Evolutionary conservation across 92 coral and sea anemone species (phyloP), one percentile per base, ranked within the genome.

Genomic region (Ricordea florida): DNA sequence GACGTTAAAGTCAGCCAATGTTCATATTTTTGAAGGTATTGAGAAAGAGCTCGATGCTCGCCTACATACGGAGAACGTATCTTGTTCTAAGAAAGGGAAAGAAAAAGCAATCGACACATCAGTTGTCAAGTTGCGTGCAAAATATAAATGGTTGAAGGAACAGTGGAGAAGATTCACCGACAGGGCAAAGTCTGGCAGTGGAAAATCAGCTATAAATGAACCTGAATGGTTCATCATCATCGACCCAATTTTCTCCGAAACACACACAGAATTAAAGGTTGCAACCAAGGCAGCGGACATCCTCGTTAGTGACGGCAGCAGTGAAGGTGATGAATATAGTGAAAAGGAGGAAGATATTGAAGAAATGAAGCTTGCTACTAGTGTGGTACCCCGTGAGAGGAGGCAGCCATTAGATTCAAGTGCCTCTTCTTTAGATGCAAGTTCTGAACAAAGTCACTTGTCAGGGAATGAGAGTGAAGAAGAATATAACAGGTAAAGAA

Each of bases 221-320:
- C 85, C 80, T 8, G 80, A 79, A 43, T 70, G 85, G 85, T 79
- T 55, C 44, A 41, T 42, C 16, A 79, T 79, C 30, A 57, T 79
- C 22, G 51, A 79, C 38, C 79, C 80, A 9, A n/a, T n/a, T n/a
- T n/a, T n/a, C n/a, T n/a, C n/a, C n/a, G n/a, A n/a, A n/a, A n/a
- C n/a, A n/a, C n/a, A 44, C 69, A 15, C 59, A 55, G 44, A 63
- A 41, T 52, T 82, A 33, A 66, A 65, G 49, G 55, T 83, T 36
- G 83, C 84, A 29, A 29, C 83, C 18, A 83, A 75, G 61, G 73
- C 78, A 75, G 74, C 38, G 16, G 84, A 83, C 62, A 57, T 81
- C 40, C 25, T 63, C 3, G 28, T 66, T 18, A 38, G 48, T 20
- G 71, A 67, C 9, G 61, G 42, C 43, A 22, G 50, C 33, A 31